Base-by-base conservation (phyloP, 2,888 invertebrate genomes). In the Ophion obscuratus region DNA sequence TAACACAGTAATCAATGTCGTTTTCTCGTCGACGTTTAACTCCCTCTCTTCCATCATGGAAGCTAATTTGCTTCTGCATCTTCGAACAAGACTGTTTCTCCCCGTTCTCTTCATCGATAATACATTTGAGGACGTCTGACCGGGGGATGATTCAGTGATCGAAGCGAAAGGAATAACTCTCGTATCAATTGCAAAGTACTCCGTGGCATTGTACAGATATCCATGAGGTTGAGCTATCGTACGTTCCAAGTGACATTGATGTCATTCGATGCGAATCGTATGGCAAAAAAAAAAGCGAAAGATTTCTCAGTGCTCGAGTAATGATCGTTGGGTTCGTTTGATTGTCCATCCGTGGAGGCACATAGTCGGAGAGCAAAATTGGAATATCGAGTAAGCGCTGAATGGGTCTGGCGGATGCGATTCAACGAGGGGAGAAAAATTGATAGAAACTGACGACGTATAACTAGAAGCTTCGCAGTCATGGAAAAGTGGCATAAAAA, bases 1-100 rank as follows among this genome's bases (percentile, higher is more conserved):
- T 70, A 66, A 24, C 44, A 40, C 70, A 27, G 77, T 77, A 66
- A 83, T 83, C 83, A 70, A 83, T 83, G 75, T 70, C 44, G 31
- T 62, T 79, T 70, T 75, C 53, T 53, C 5, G 14, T 53, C 53
- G 53, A 53, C 70, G 75, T 75, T 83, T 47, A 1, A 14, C 36
- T 61, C 20, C n/a, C 11, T 20, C 75, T 36, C n/a, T 24, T 73
- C 74, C 73, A 66, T 78, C 73, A 57, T 20, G 47, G 6, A 75
- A 75, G 75, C 68, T 57, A 78, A 81, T 85, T 67, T 81, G 74
- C 57, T 10, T 27, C 62, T 59, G 24, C 14, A 6, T 78, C 14
- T 36, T n/a, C 71, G 59, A 73, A 27, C 31, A 53, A 84, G 31
- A 64, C 36, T n/a, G 59, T 76, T 66, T 11, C 64, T 75, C 31